These are phyloP conservation scores for Tyria jacobaeae DNA, from an alignment of 2,888 invertebrate species.

Conservation along the genomic window DNA sequence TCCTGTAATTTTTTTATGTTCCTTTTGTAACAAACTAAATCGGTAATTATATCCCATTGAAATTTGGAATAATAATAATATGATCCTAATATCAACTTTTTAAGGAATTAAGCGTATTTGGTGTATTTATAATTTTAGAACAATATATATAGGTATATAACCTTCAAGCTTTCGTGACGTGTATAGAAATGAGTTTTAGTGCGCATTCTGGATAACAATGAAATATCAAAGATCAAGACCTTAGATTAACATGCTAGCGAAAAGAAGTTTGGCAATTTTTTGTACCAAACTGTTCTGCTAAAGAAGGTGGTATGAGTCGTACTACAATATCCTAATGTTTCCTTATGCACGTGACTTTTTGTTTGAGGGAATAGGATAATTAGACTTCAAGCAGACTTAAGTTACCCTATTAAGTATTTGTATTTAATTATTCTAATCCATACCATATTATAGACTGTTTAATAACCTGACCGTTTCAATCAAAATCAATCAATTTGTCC, in stretches of 20 bases:
- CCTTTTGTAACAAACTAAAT: too few species aligned
- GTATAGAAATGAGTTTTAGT: too few species aligned
- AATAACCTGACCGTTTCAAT: not conserved
- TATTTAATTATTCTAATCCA: not conserved
- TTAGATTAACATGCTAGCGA: not conserved
- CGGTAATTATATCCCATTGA: too few species aligned
- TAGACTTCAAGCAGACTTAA: not conserved
- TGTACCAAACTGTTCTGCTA: not conserved
- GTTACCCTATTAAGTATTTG: not conserved
- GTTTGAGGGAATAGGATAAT: too few species aligned
- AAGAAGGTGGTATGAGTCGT: not conserved
- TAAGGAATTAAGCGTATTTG: too few species aligned
- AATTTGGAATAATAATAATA: too few species aligned
- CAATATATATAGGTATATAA: too few species aligned
- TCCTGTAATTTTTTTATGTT: not conserved
- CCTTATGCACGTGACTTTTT: too few species aligned
- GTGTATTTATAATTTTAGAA: too few species aligned
- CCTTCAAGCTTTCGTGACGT: too few species aligned
- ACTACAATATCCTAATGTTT: not conserved
- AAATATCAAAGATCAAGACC: not conserved
- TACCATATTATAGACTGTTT: not conserved
- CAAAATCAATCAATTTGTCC: not conserved
- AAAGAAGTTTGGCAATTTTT: not conserved
- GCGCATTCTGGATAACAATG: not conserved
- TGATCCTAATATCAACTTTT: too few species aligned